These are phyloP conservation scores for Oscheius sp. DNA, from an alignment of 1,140 invertebrate species.

Conservation along the genomic window DNA sequence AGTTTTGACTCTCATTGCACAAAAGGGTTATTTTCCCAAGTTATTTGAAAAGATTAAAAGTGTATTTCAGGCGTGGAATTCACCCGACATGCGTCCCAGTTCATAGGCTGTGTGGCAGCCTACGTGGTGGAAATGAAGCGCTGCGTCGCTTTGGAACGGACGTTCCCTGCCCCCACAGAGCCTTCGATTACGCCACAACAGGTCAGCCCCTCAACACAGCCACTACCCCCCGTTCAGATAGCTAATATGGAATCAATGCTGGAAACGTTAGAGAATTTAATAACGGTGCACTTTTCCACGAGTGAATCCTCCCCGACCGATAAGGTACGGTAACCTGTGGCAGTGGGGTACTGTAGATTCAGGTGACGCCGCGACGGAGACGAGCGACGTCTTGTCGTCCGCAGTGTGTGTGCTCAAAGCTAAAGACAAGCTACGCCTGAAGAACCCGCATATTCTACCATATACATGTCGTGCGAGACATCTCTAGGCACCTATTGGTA, in stretches of 20 bases:
- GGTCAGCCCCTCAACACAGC: slow-evolving; percentile 5
- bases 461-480: too few relatives aligned
- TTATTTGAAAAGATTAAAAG: slow-evolving; percentile 18
- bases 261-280: slow-evolving; percentile 58
- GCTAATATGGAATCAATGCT: slow-evolving; percentile 52
- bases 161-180: slow-evolving; percentile 47
- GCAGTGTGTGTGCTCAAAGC: slow-evolving; percentile 57
- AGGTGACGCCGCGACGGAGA: slow-evolving; percentile 47
- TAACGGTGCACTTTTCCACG: slow-evolving; percentile 60
- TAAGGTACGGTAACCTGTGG: slow-evolving; percentile 42
- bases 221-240: slow-evolving; percentile 35
- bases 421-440: slow-evolving; percentile 60
- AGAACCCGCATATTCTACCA: too few relatives aligned
- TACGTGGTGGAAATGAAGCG: slow-evolving; percentile 57
- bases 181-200: slow-evolving; percentile 31
- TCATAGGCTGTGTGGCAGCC: slow-evolving; percentile 58
- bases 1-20: too few relatives aligned
- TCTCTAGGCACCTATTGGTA: background rate
- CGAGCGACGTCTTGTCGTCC: slow-evolving; percentile 52
- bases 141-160: slow-evolving; percentile 52
- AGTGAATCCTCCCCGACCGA: slow-evolving; percentile 52
- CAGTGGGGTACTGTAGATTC: background rate
- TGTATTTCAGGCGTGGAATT: slow-evolving; percentile 48
- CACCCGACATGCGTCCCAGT: slow-evolving; percentile 49
- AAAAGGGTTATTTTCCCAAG: too few relatives aligned